These are phyloP conservation scores for Dunckerocampus dactyliophorus DNA, from an alignment of 2,113 vertebrate species.

Conservation along the genomic window DNA sequence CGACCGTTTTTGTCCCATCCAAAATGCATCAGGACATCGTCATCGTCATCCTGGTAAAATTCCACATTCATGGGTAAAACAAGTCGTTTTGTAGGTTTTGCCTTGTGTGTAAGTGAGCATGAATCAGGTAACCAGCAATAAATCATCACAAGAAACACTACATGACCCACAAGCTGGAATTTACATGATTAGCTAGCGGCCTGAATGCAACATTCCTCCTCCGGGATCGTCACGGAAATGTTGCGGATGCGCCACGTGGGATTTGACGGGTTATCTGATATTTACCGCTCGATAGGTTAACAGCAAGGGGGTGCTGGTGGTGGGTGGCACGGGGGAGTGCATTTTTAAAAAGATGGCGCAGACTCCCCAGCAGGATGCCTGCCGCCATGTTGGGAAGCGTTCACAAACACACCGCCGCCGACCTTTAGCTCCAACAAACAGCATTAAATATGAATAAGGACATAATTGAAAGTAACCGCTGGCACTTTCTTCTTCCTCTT, in stretches of 20 bases:
- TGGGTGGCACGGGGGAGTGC: conserved; percentile 55
- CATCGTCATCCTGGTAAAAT: too few species aligned
- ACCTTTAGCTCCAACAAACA: conserved; percentile 76
- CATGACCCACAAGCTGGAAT: too few species aligned
- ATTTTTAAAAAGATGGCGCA: conserved; percentile 73
- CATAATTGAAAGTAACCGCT: conserved; percentile 76
- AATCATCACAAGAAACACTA: too few species aligned
- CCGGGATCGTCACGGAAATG: conserved; percentile 14
- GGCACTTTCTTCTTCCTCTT: conserved; percentile 40
- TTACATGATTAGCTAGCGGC: too few species aligned
- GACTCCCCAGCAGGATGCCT: conserved; percentile 66
- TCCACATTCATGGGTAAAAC: too few species aligned
- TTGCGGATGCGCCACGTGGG: not conserved
- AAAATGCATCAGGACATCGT: too few species aligned
- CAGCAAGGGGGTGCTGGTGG: conserved; percentile 56
- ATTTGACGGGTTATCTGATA: conserved; percentile 59
- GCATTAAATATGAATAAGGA: conserved; percentile 80
- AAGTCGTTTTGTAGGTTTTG: too few species aligned
- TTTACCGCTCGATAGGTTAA: conserved; percentile 76
- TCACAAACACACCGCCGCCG: conserved; percentile 63
- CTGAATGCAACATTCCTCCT: conserved; percentile 2
- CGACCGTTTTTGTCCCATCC: conserved; percentile 8
- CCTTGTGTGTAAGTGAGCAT: too few species aligned
- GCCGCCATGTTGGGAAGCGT: conserved; percentile 57
- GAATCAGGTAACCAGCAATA: too few species aligned